Evolutionary conservation across 2,113 vertebrate species (phyloP), one percentile per base, ranked within the genome.

Genomic region (Lota lota): DNA sequence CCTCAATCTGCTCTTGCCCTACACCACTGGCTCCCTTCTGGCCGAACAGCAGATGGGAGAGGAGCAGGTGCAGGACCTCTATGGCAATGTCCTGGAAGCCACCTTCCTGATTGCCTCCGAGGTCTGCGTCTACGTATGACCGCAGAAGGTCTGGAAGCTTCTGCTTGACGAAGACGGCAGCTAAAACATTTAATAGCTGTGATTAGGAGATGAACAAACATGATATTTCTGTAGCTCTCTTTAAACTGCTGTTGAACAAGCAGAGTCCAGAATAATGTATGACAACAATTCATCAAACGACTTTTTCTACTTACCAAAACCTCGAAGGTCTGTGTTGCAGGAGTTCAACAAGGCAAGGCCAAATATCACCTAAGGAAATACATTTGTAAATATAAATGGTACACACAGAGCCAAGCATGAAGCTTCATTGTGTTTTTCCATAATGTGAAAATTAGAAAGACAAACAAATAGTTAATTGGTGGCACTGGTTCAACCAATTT

Each of bases 51-150:
- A 99, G 95, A 94, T 98, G 97, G 91, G 97, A 99, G 90, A 99
- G 97, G 84, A 99, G 95, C 82, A 99, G 95, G 92, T 99, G 97
- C 91, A 99, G 93, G 89, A 99, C 96, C 91, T 99, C 97, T 95
- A 99, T 99, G 79, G 97, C 96, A 90, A 99, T 99, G 90, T 99
- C 97, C 87, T 99, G 97, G 92, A 99, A 99, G 95, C 97, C 97
- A 98, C 97, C 97, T 97, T 99, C 97, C 93, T 98, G 97, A 91
- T 94, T 99, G 87, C 95, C 96, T 79, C 96, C 94, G 63, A 99
- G 97, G 93, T 99, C 97, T 6, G 95, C 94, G 95, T 99, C 97
- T 87, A 99, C 95, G 90, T 99, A 99, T 63, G 97, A 99, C 69
- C 97, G 95, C 82, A 99, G 89, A 79, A 99, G 96, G 88, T 99